Conservation (phyloP, 2,797 vertebrate species). For the Sorex maritimensis region DNA sequence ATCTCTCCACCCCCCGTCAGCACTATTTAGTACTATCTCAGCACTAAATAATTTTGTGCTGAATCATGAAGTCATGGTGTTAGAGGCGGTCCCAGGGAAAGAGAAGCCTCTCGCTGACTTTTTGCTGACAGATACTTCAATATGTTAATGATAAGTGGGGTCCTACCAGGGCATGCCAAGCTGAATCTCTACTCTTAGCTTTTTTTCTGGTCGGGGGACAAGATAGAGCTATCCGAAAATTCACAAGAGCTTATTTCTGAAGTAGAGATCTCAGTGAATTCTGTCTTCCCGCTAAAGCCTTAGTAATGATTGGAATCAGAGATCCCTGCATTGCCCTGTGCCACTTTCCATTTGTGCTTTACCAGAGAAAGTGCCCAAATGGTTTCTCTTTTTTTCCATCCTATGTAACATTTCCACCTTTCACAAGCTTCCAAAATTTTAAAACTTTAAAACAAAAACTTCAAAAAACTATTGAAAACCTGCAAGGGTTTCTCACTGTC, state of each 20-base stretch:
- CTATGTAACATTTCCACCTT: neutral
- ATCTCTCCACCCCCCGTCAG: no score
- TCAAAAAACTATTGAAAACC: neutral
- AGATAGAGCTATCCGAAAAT: conserved; percentile 1
- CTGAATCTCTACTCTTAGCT: neutral
- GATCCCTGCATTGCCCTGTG: neutral
- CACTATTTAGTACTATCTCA: no score
- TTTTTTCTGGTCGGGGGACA: neutral
- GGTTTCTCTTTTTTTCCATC: conserved; percentile 11
- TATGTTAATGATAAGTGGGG: neutral
- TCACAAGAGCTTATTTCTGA: neutral
- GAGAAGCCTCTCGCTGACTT: neutral
- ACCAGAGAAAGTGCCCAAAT: neutral
- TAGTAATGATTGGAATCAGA: neutral
- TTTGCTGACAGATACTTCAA: neutral
- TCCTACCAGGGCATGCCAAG: neutral
- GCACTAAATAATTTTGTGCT: neutral
- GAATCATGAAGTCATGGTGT: neutral
- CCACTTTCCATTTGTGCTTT: conserved; percentile 17
- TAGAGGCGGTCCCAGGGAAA: neutral
- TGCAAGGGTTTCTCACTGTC: neutral
- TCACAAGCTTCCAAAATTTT: conserved; percentile 42
- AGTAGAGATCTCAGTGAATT: neutral
- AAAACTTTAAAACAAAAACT: no score
- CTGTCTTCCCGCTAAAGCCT: neutral